Evolutionary conservation across 2,797 vertebrate species (phyloP), one percentile per base, ranked within the genome.

Genomic region (Diplodus puntazzo): DNA sequence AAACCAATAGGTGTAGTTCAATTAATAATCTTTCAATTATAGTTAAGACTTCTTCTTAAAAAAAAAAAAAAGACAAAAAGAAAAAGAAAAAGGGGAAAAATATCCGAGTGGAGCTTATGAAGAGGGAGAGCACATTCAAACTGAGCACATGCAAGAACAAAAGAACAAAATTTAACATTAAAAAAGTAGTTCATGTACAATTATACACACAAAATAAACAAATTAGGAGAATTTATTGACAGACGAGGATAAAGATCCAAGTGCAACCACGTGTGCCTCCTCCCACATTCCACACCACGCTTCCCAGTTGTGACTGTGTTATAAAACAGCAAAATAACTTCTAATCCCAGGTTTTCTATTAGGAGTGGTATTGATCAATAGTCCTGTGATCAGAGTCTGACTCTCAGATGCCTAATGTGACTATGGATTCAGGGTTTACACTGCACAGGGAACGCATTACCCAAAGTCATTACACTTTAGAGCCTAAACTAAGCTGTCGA

Each of bases 171-270:
- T 74, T 6, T 69, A 85, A 92, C 92, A 95, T 87, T 91, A 85
- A 95, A 90, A 95, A 94, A 93, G 89, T 87, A 94, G 88, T 92
- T 82, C 92, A 95, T 96, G 91, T 97, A 97, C 95, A 97, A 86
- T 96, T 96, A 96, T 97, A 97, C 95, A 97, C 91, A 93, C 87
- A 94, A 95, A 87, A 95, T 69, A 79, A 85, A 92, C 77, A 85
- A 43, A 65, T 71, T 0, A 58, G 20, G 62, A 72, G 39, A 75
- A 87, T 79, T 80, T 83, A 80, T 76, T 80, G 75, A 87, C 73
- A 70, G 69, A 77, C 11, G 10, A 61, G 43, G 53, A 83, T 59
- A 79, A 80, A 85, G 79, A 89, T 63, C 46, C 50, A 86, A 86
- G 85, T 87, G 69, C 75, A 88, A 87, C 23, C 21, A 59, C 6